Conservation (phyloP, 2,113 vertebrate species). For the Lutjanus erythropterus region DNA sequence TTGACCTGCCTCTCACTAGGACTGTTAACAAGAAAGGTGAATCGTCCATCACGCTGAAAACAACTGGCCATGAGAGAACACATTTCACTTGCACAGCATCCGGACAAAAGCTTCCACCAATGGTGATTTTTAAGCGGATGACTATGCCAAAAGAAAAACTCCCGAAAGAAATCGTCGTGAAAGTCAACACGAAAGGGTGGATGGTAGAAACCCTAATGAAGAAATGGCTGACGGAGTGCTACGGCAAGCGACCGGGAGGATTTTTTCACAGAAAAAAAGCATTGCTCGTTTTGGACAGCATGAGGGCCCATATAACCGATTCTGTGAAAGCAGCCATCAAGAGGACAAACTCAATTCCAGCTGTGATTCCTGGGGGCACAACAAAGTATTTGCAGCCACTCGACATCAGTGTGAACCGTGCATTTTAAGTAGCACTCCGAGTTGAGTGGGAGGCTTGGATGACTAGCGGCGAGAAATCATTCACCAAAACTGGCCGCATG, state of each 20-base stretch:
- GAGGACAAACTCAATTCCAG: too few species aligned
- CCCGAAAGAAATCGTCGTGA: constrained; percentile 19
- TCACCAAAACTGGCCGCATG: too few species aligned
- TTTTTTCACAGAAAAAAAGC: constrained; percentile 46
- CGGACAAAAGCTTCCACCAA: constrained; percentile 48
- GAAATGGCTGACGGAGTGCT: constrained; percentile 1
- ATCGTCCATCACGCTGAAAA: constrained; percentile 47
- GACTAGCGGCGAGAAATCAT: too few species aligned
- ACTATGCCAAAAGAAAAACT: constrained; percentile 61
- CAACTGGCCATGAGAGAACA: constrained; percentile 44
- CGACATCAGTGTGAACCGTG: too few species aligned
- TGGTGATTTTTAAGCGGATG: constrained; percentile 59
- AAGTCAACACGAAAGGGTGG: constrained; percentile 19
- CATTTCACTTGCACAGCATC: constrained; percentile 49
- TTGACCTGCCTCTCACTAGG: constrained; percentile 57
- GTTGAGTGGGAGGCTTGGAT: too few species aligned
- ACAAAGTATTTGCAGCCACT: too few species aligned
- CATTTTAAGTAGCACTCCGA: too few species aligned
- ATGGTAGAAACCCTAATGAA: constrained; percentile 13
- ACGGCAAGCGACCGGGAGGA: constrained; percentile 14
- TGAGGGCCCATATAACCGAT: constrained; percentile 35
- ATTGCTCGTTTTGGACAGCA: constrained; percentile 42
- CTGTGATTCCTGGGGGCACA: too few species aligned
- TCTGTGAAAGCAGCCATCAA: constrained; percentile 50
- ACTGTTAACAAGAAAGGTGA: constrained; percentile 48